These are phyloP conservation scores for Telenomus remus DNA, from an alignment of 1,140 invertebrate species.

Conservation along the genomic window DNA sequence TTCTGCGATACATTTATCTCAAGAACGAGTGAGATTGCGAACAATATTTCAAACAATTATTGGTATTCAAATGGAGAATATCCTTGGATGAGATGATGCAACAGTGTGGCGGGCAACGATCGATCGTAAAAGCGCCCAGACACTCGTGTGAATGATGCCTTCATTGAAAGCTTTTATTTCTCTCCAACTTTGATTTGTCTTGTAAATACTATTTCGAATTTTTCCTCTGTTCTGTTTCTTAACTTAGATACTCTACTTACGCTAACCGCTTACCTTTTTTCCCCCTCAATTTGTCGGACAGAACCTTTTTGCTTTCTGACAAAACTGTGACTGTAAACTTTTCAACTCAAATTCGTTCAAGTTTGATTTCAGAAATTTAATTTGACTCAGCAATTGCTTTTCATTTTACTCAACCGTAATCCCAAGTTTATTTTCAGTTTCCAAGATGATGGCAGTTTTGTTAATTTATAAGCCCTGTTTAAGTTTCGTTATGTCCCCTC, in stretches of 20 bases:
- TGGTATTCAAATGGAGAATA: slow-evolving; percentile 76
- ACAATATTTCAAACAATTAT: slow-evolving; percentile 66
- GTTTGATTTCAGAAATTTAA: no score
- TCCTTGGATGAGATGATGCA: slow-evolving; percentile 44
- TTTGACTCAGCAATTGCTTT: no score
- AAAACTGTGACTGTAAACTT: no score
- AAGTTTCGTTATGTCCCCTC: slow-evolving; percentile 12
- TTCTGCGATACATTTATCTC: slow-evolving; percentile 47
- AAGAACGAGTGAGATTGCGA: slow-evolving; percentile 51
- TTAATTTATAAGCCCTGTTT: not conserved
- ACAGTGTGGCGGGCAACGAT: slow-evolving; percentile 51
- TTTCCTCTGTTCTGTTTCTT: slow-evolving; percentile 2
- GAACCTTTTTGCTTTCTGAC: no score
- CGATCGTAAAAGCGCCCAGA: slow-evolving; percentile 40
- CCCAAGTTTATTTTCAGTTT: no score
- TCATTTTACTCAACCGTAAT: no score
- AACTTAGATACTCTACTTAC: not conserved
- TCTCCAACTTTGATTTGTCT: slow-evolving; percentile 31
- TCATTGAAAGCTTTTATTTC: slow-evolving; percentile 46
- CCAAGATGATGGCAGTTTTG: not conserved
- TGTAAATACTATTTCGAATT: slow-evolving; percentile 53
- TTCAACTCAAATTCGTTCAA: no score
- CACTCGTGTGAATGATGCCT: slow-evolving; percentile 55
- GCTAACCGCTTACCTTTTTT: slow-evolving; percentile 12
- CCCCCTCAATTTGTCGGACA: not conserved